A percentile compares a stretch with the other conserved stretches of the same genome.
Evolutionary conservation across 2,797 vertebrate genomes (phyloP).

Genomic region (Hypotaenidia philippensis): DNA sequence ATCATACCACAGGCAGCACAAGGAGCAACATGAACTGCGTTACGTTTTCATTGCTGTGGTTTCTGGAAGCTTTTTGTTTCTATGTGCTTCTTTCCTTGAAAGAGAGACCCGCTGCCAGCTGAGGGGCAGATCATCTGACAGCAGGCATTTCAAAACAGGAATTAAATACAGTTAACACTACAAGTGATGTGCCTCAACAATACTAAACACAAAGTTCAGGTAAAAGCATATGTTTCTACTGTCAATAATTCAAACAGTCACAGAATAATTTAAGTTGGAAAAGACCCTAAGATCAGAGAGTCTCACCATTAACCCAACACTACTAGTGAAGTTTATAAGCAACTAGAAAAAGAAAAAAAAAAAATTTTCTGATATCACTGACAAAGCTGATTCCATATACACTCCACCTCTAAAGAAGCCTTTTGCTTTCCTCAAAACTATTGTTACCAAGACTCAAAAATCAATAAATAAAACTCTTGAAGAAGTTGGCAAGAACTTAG

Average conservation of each 20-base stretch:
- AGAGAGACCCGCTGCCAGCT: not conserved
- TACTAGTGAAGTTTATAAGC: not conserved
- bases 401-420: not conserved
- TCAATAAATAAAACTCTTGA: not conserved
- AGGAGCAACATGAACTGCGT: not conserved
- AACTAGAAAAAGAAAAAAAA: not conserved
- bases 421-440: not conserved
- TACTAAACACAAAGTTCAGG: not conserved
- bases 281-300: not conserved
- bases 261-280: not conserved
- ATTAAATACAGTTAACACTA: not conserved
- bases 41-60: not conserved
- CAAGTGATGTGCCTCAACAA: not conserved
- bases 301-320: not conserved
- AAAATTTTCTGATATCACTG: accelerated
- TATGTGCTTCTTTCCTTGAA: not conserved
- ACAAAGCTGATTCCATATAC: not conserved
- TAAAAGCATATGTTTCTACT: not conserved
- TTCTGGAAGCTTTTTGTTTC: not conserved
- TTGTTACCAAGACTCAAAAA: not conserved
- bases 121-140: not conserved
- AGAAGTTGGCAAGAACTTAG: not conserved
- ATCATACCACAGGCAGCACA: not conserved
- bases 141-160: not conserved
- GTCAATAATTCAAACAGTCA: not conserved